These are phyloP conservation scores for Leucoma salicis DNA, from an alignment of 2,888 invertebrate genomes.

Conservation along the genomic window DNA sequence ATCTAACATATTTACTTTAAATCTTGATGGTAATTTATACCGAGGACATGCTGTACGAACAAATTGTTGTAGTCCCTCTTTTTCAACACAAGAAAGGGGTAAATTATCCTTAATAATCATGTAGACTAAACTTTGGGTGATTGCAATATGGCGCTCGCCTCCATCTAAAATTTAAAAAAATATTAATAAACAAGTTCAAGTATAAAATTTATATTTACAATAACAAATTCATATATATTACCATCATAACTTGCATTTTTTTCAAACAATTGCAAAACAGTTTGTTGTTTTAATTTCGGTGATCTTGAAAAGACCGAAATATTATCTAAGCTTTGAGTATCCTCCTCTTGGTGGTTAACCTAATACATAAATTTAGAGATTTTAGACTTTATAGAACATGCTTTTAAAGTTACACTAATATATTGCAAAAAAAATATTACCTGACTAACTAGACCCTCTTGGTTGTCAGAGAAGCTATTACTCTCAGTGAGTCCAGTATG, in stretches of 20 bases:
- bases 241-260: background rate
- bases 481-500: no score
- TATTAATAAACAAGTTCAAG: background rate
- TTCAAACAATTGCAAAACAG: background rate
- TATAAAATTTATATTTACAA: background rate
- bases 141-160: constrained; percentile 20
- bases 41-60: background rate
- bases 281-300: background rate
- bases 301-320: background rate
- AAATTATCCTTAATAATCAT: constrained; percentile 22
- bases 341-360: no score
- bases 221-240: background rate
- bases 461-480: background rate
- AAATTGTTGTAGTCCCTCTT: constrained; percentile 1
- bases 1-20: background rate
- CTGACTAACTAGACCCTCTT: background rate
- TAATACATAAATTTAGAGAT: no score
- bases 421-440: background rate
- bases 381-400: no score
- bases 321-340: background rate
- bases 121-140: constrained; percentile 24
- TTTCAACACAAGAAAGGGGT: background rate
- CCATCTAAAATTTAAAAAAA: constrained; percentile 24
- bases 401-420: background rate
- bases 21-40: background rate